Conservation (phyloP, 1,140 invertebrate genomes). For the Chrysomallon squamiferum region DNA sequence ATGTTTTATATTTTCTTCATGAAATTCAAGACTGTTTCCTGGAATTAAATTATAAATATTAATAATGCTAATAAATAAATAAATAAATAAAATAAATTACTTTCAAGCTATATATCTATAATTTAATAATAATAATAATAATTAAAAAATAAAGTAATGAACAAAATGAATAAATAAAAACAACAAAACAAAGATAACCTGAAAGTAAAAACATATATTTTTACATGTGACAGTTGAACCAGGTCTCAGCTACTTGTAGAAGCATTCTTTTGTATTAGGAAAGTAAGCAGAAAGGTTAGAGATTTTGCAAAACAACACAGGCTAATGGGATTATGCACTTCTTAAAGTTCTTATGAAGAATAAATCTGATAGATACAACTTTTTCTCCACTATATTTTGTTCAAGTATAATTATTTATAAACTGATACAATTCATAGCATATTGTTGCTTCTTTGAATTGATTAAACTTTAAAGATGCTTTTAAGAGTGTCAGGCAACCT, state of each 20-base stretch:
- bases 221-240: neutral
- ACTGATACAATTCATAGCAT: too few relatives aligned
- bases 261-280: too few relatives aligned
- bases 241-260: neutral
- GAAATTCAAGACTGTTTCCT: neutral
- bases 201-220: neutral
- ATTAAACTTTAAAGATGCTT: too few relatives aligned
- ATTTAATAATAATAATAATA: neutral
- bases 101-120: neutral
- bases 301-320: too few relatives aligned
- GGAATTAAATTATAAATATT: neutral
- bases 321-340: too few relatives aligned
- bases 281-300: too few relatives aligned
- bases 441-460: too few relatives aligned
- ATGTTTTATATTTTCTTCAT: neutral
- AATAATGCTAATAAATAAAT: neutral
- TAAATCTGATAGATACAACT: too few relatives aligned
- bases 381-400: too few relatives aligned
- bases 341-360: too few relatives aligned
- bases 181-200: neutral
- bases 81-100: neutral
- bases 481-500: too few relatives aligned
- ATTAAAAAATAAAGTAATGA: neutral
- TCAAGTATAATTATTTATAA: too few relatives aligned
- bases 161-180: neutral